Base-by-base conservation (phyloP, 2,797 vertebrate species). In the Hypotaenidia okinawae region DNA sequence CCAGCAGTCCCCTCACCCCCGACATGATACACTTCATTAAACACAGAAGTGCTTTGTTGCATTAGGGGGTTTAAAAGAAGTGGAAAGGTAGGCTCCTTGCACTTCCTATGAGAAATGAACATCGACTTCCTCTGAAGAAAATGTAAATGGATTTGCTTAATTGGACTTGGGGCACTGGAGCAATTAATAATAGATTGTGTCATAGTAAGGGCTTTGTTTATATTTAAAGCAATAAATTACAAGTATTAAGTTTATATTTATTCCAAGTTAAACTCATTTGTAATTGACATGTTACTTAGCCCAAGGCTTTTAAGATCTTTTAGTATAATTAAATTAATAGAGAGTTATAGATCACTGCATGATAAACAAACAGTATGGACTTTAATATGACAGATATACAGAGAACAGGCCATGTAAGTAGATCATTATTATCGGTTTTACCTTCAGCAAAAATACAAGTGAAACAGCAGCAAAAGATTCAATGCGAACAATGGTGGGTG, bases 221-320 rank as follows among this genome's bases (percentile, higher is more conserved):
- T 98, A 98, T 99, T 98, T 98, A 98, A 97, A 98, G 98, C 98
- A 98, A 99, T 99, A 99, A 99, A 99, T 99, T 99, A 98, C 98
- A 97, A 97, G 98, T 98, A 98, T 99, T 99, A 99, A 99, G 98
- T 99, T 99, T 98, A 99, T 99, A 99, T 99, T 99, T 99, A 99
- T 99, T 99, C 98, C 98, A 98, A 99, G 98, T 99, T 99, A 99
- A 98, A 98, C 98, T 98, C 98, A 98, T 99, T 99, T 99, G 98
- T 99, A 99, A 99, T 99, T 99, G 98, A 99, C 98, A 99, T 98
- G 98, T 98, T 99, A 99, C 98, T 99, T 99, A 99, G 98, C 98
- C 97, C 96, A 98, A 98, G 98, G 99, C 99, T 99, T 99, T 99
- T 99, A 99, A 99, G 98, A 98, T 98, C 98, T 99, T 98, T 99